Evolutionary conservation across 2,113 vertebrate genomes (phyloP).

Genomic region (Corynorhinus townsendii): DNA sequence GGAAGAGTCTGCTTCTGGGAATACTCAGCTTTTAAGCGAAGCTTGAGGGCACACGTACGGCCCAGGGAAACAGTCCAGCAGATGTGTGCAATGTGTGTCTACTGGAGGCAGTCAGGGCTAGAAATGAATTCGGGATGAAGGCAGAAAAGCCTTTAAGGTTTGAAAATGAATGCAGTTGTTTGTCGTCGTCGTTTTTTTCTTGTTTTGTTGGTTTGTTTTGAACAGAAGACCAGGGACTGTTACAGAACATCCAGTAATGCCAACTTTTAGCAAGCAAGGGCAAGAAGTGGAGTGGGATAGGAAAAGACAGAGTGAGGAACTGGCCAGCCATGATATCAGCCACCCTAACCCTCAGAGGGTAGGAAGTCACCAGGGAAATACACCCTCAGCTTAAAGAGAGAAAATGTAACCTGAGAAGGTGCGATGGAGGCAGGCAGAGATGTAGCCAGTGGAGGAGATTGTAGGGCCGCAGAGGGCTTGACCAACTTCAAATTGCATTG

Average conservation of each 20-base stretch:
- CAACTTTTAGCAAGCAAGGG: background rate
- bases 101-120: background rate
- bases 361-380: background rate
- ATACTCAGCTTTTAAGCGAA: background rate
- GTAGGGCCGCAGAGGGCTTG: background rate
- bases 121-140: background rate
- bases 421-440: too few species aligned
- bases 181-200: background rate
- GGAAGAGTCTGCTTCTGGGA: background rate
- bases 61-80: background rate
- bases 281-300: background rate
- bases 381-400: background rate
- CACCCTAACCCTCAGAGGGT: background rate
- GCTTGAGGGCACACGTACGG: background rate
- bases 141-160: background rate
- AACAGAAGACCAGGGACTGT: background rate
- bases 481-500: background rate
- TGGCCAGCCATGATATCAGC: rapidly evolving
- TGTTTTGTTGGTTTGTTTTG: background rate
- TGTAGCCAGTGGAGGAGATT: too few species aligned
- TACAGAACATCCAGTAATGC: background rate
- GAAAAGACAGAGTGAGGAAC: background rate
- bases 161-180: background rate
- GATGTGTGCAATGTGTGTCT: background rate
- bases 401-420: background rate